A percentile compares a stretch with the other conserved stretches of the same genome.
Conservation (phyloP, 1,140 invertebrate species). For the Meloidogyne floridensis region DNA sequence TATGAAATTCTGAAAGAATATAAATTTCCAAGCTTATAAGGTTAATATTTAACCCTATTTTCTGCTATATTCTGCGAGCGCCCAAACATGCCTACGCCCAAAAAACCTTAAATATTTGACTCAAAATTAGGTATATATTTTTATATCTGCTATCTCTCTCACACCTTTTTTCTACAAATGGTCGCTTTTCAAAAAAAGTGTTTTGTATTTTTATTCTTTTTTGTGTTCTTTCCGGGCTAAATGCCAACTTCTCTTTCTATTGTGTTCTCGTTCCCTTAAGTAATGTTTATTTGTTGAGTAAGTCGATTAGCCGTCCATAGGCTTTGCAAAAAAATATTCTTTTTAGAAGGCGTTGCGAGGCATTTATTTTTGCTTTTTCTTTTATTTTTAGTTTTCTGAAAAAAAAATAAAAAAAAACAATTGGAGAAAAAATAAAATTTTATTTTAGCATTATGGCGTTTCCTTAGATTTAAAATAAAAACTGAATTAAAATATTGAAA, state of each 20-base stretch:
- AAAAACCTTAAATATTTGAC: no score
- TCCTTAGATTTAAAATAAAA: background rate
- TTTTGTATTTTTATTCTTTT: background rate
- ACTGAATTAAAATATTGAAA: no score
- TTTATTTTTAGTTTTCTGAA: background rate
- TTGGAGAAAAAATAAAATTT: background rate
- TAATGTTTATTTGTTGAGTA: background rate
- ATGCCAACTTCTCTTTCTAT: background rate
- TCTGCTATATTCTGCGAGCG: no score
- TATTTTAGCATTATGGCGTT: background rate
- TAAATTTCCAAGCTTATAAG: no score
- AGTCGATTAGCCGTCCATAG: background rate
- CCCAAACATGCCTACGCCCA: no score
- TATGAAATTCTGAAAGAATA: no score
- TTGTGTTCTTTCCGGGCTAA: background rate
- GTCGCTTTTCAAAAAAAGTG: background rate
- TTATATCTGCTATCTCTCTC: background rate
- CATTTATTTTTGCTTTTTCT: background rate
- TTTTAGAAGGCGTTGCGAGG: constrained; percentile 1
- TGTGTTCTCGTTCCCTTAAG: constrained; percentile 3
- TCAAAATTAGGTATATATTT: no score
- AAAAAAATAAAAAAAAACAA: background rate
- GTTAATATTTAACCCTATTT: no score
- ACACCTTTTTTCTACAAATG: background rate
- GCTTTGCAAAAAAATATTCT: background rate